Percentiles rank a stretch among this genome's conserved stretches.
phyloP scores from a whole-genome alignment of 1,140 invertebrate species.

The Limonius californicus region DNA sequence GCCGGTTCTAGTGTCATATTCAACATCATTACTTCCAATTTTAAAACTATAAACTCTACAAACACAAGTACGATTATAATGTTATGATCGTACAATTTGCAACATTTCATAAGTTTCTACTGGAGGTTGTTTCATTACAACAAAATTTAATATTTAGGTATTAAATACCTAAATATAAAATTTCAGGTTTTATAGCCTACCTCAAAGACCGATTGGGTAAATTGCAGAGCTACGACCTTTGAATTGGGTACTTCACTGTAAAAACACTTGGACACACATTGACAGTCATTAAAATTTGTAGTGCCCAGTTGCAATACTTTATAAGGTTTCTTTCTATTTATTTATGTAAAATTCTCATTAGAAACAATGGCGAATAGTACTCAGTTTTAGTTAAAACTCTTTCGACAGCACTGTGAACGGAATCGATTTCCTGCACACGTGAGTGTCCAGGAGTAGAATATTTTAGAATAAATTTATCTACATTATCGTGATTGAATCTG shows the following conservation, averaged over 20 bases:
- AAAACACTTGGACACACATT: background rate
- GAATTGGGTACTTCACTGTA: background rate
- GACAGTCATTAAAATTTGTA: background rate
- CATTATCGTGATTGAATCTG: slow-evolving; percentile 22
- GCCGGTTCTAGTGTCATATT: too few species aligned
- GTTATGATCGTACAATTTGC: too few species aligned
- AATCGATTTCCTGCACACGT: slow-evolving; percentile 28
- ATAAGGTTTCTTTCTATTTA: background rate
- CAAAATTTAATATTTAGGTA: too few species aligned
- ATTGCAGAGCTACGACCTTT: background rate
- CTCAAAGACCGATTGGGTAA: background rate
- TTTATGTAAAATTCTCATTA: background rate
- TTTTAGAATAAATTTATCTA: slow-evolving; percentile 33
- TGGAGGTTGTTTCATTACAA: too few species aligned
- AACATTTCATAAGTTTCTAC: too few species aligned
- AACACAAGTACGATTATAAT: too few species aligned
- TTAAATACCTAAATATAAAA: too few species aligned
- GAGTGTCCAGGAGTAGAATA: slow-evolving; percentile 37
- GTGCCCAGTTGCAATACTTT: background rate
- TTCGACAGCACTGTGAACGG: slow-evolving; percentile 7
- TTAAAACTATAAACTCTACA: too few species aligned
- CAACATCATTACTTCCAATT: too few species aligned
- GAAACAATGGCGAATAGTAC: slow-evolving; percentile 2
- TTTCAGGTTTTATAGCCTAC: background rate
- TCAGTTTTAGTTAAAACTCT: background rate